Percentiles rank a stretch among this genome's conserved stretches.
Conservation (phyloP, 2,797 vertebrate species). For the Ceryle rudis region DNA sequence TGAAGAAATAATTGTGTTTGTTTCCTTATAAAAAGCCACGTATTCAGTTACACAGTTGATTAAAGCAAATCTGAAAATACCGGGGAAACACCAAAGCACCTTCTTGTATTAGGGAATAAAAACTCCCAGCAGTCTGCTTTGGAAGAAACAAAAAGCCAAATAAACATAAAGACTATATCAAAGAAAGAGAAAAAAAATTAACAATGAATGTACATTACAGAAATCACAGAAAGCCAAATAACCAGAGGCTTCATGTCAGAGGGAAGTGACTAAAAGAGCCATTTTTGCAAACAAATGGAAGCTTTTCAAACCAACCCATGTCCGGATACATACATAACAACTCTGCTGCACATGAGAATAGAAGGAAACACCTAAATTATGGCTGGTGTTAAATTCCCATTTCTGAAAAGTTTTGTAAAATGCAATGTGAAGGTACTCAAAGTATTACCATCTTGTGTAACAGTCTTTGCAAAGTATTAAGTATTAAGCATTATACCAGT, state of each 20-base stretch:
- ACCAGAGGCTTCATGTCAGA: neutral
- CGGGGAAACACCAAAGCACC: neutral
- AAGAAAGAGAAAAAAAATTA: neutral
- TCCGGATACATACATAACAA: neutral
- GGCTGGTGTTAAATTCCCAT: neutral
- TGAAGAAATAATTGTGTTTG: neutral
- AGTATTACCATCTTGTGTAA: neutral
- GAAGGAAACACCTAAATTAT: neutral
- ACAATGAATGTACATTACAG: neutral
- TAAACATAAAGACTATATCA: neutral
- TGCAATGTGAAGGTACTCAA: neutral
- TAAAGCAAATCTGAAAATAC: neutral
- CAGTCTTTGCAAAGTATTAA: neutral
- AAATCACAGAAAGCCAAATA: slow-evolving; percentile 13
- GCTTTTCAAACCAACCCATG: neutral
- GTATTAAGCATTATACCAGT: neutral
- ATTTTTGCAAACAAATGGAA: neutral
- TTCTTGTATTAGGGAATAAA: neutral
- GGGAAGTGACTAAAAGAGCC: neutral
- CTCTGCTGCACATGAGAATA: neutral
- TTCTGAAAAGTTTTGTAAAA: neutral
- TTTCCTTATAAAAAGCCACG: neutral
- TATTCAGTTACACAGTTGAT: neutral
- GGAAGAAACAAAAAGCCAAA: neutral
- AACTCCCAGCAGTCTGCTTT: neutral